Percentiles rank a stretch among this genome's conserved stretches.
phyloP scores from a whole-genome alignment of 2,797 vertebrate genomes.

The Gorsachius magnificus region DNA sequence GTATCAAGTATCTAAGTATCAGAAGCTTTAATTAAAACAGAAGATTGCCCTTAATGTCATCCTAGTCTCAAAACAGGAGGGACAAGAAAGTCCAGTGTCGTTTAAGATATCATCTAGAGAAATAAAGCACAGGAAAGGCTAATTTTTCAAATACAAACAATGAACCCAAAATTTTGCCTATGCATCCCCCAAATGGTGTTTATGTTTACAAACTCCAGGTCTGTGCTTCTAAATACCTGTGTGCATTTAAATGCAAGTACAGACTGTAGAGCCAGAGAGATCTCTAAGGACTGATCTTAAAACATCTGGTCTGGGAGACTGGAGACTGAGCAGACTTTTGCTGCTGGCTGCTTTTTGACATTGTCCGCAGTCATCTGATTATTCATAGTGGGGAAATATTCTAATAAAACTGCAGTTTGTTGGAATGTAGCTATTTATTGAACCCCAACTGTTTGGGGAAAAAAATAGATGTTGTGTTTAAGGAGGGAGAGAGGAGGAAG shows the following conservation, averaged over 20 bases:
- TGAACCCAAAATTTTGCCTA: not conserved
- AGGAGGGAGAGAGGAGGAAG: not conserved
- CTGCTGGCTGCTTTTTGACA: not conserved
- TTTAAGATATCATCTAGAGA: not conserved
- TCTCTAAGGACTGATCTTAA: not conserved
- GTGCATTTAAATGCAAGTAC: not conserved
- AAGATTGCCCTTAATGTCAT: not conserved
- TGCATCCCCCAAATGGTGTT: not conserved
- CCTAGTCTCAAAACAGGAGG: not conserved
- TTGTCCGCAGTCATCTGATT: not conserved
- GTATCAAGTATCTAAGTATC: not conserved
- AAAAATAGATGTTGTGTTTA: not conserved
- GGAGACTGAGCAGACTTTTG: not conserved
- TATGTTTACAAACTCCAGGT: not conserved
- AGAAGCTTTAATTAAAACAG: not conserved
- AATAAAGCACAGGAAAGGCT: not conserved
- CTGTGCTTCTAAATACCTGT: not conserved
- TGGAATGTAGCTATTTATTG: not conserved
- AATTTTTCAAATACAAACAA: not conserved
- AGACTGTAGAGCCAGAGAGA: not conserved
- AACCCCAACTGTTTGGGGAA: not conserved
- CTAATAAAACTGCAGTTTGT: not conserved
- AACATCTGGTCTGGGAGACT: not conserved
- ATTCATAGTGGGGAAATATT: not conserved
- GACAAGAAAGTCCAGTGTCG: not conserved